A percentile compares a stretch with the other conserved stretches of the same genome.
These are phyloP conservation scores for human (Homo sapiens) DNA, from an alignment of 2,113 vertebrate species.

Conservation along the genomic window DNA sequence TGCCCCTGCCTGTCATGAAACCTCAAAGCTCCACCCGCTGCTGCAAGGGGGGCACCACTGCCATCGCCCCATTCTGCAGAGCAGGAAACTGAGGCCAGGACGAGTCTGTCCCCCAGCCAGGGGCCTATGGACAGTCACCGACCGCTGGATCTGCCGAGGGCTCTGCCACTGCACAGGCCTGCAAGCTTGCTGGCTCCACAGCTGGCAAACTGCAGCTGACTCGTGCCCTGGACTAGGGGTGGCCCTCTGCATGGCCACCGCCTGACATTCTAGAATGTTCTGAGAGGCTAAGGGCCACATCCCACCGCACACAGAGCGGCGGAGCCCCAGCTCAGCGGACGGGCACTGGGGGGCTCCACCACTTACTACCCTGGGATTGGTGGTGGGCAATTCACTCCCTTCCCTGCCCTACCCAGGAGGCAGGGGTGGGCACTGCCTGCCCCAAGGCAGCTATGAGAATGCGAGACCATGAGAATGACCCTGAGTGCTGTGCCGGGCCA, in stretches of 20 bases:
- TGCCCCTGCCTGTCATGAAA: neutral
- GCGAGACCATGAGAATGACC: neutral
- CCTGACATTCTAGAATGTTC: neutral
- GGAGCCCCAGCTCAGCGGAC: neutral
- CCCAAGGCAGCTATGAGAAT: neutral
- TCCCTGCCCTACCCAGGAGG: neutral
- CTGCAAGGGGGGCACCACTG: neutral
- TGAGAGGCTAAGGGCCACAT: neutral
- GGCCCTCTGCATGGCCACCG: accelerated
- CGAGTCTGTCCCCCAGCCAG: neutral
- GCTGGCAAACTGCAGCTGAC: neutral
- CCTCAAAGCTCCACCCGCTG: neutral
- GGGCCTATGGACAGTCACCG: too few species aligned
- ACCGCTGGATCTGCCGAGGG: too few species aligned
- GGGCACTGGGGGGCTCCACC: neutral
- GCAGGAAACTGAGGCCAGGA: neutral
- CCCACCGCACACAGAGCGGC: neutral
- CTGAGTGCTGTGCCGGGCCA: too few species aligned
- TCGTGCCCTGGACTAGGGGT: neutral
- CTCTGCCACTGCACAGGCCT: neutral
- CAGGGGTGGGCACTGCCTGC: neutral
- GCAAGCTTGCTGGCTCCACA: neutral
- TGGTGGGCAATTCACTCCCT: neutral
- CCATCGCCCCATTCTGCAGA: neutral
- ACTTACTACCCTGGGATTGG: neutral